Evolutionary conservation across 1,140 invertebrate genomes (phyloP).

Genomic region (Chelonus insularis): DNA sequence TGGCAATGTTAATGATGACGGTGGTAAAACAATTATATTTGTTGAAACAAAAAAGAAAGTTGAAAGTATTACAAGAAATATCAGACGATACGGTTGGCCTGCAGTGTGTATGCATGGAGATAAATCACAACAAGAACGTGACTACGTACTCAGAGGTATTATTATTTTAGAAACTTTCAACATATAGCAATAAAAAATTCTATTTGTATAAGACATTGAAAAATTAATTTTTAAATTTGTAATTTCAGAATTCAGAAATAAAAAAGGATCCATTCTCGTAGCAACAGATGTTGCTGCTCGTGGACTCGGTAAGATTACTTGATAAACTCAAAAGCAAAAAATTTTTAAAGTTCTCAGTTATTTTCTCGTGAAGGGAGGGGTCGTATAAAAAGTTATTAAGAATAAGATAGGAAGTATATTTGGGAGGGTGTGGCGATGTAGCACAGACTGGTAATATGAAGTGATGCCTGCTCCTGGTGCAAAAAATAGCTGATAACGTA

Average conservation of each 20-base stretch:
- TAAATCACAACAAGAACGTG: constrained; percentile 95
- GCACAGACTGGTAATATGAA: constrained; percentile 62
- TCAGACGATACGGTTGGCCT: constrained; percentile 89
- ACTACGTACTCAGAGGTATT: constrained; percentile 89
- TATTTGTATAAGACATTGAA: constrained; percentile 8
- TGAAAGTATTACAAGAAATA: constrained; percentile 87
- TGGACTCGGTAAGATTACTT: constrained; percentile 83
- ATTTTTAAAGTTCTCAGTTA: neutral
- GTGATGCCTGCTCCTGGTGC: constrained; percentile 52
- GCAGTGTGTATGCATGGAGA: constrained; percentile 96
- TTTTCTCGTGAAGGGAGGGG: neutral
- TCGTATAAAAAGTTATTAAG: neutral
- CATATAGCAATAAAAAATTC: constrained; percentile 5
- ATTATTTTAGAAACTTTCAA: constrained; percentile 12
- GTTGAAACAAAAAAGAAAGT: constrained; percentile 97
- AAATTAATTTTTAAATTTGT: neutral
- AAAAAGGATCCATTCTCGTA: constrained; percentile 88
- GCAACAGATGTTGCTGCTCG: constrained; percentile 98
- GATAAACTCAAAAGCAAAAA: neutral
- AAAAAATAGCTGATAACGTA: constrained; percentile 10
- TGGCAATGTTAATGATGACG: constrained; percentile 79
- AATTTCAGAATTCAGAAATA: constrained; percentile 84
- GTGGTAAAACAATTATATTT: constrained; percentile 94
- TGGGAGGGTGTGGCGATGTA: constrained; percentile 55
- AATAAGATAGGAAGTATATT: constrained; percentile 31